Conservation (phyloP, 2,888 invertebrate genomes). For the Drosophila picticornis region DNA sequence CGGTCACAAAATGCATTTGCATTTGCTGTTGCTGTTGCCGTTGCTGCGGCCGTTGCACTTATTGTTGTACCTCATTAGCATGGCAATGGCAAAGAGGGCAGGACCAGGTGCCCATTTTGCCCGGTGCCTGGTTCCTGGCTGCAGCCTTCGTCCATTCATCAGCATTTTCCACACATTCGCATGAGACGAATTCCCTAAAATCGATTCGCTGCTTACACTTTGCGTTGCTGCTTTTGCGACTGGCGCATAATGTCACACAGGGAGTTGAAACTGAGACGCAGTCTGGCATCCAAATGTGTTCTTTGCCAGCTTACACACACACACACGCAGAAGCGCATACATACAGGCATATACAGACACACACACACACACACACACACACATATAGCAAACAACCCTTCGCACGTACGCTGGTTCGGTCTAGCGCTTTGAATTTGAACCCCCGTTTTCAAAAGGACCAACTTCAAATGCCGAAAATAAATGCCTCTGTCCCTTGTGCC, state of each 20-base stretch:
- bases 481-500: constrained; percentile 68
- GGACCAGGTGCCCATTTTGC: constrained; percentile 13
- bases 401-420: constrained; percentile 71
- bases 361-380: constrained; percentile 21
- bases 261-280: constrained; percentile 69
- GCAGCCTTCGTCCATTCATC: constrained; percentile 67
- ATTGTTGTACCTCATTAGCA: constrained; percentile 64
- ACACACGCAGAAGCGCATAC: constrained; percentile 10
- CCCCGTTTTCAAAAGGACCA: constrained; percentile 80
- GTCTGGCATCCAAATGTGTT: constrained; percentile 80
- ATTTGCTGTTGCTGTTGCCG: constrained; percentile 13
- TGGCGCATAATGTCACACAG: constrained; percentile 75
- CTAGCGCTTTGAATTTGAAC: constrained; percentile 79
- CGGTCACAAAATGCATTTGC: constrained; percentile 50
- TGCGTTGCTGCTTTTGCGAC: constrained; percentile 54
- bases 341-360: constrained; percentile 16
- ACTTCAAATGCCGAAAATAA: constrained; percentile 82
- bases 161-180: constrained; percentile 82
- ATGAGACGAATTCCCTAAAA: constrained; percentile 82
- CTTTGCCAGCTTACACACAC: constrained; percentile 36
- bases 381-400: constrained; percentile 68
- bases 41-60: constrained; percentile 18
- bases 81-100: constrained; percentile 42
- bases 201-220: constrained; percentile 75
- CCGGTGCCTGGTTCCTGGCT: constrained; percentile 1